Conservation (phyloP, 2,113 vertebrate genomes). For the Pantherophis guttatus region DNA sequence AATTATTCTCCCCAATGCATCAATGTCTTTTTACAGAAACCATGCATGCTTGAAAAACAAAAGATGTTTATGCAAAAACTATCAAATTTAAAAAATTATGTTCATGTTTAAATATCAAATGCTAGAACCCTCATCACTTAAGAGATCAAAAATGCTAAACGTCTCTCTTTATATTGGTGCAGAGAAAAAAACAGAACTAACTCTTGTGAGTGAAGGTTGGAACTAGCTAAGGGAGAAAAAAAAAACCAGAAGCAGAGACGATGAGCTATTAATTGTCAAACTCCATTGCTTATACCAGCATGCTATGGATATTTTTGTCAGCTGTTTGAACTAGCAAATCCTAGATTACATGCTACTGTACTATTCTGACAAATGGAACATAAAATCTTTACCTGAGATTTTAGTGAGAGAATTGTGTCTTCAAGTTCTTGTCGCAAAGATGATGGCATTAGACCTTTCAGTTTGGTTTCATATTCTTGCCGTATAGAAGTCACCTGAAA, state of each 20-base stretch:
- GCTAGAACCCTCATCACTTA: not conserved
- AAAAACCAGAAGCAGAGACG: not conserved
- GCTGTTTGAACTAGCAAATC: not conserved
- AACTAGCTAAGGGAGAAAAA: not conserved
- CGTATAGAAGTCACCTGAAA: conserved; percentile 82
- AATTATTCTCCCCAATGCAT: not conserved
- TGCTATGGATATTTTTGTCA: not conserved
- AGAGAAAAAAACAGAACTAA: not conserved
- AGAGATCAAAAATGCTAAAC: not conserved
- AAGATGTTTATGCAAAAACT: not conserved
- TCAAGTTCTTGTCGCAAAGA: conserved; percentile 85
- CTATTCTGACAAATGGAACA: not conserved
- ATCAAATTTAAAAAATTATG: not conserved
- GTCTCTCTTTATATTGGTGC: not conserved
- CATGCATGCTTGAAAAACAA: not conserved
- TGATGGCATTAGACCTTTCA: conserved; percentile 88
- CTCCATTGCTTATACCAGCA: not conserved
- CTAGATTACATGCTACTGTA: too few relatives aligned
- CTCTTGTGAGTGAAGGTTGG: not conserved
- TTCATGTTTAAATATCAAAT: not conserved
- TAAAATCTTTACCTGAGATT: conserved; percentile 83
- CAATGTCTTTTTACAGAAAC: not conserved
- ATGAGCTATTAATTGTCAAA: not conserved
- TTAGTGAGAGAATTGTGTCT: conserved; percentile 90
- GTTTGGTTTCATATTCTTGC: conserved; percentile 84